These are phyloP conservation scores for Dolichopus griseipennis DNA, from an alignment of 2,888 invertebrate genomes.

Conservation along the genomic window DNA sequence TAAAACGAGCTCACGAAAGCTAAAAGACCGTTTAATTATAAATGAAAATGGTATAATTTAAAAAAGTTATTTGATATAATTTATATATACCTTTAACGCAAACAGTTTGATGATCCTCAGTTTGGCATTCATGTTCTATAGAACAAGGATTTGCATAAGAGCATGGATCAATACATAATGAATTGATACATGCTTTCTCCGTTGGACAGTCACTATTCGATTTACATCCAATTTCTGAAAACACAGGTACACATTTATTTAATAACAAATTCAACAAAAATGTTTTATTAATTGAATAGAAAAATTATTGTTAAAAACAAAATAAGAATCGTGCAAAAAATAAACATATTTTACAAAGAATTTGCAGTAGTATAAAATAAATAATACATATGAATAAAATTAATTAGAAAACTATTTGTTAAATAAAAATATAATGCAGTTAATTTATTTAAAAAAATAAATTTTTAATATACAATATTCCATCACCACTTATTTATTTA, in stretches of 20 bases:
- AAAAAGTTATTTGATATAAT: too few relatives aligned
- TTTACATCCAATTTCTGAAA: constrained; percentile 67
- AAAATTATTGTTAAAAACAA: neutral
- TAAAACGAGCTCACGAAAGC: too few relatives aligned
- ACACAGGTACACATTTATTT: constrained; percentile 15
- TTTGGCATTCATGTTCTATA: constrained; percentile 67
- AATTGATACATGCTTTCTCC: constrained; percentile 68
- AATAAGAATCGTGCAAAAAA: too few relatives aligned
- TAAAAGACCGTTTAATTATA: too few relatives aligned
- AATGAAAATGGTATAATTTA: too few relatives aligned
- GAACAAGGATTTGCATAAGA: constrained; percentile 64
- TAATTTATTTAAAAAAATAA: too few relatives aligned
- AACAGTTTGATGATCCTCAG: constrained; percentile 72
- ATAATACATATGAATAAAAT: too few relatives aligned
- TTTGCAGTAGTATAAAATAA: too few relatives aligned
- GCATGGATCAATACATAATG: constrained; percentile 76
- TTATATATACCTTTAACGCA: constrained; percentile 62
- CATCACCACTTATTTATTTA: neutral
- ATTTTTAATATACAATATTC: neutral
- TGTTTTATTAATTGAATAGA: neutral
- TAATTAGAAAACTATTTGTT: too few relatives aligned
- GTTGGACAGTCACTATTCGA: constrained; percentile 70
- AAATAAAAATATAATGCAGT: too few relatives aligned
- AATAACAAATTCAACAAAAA: neutral
- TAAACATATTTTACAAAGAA: too few relatives aligned